phyloP scores from a whole-genome alignment of 2,888 invertebrate species.

The Ophion ellenae region DNA sequence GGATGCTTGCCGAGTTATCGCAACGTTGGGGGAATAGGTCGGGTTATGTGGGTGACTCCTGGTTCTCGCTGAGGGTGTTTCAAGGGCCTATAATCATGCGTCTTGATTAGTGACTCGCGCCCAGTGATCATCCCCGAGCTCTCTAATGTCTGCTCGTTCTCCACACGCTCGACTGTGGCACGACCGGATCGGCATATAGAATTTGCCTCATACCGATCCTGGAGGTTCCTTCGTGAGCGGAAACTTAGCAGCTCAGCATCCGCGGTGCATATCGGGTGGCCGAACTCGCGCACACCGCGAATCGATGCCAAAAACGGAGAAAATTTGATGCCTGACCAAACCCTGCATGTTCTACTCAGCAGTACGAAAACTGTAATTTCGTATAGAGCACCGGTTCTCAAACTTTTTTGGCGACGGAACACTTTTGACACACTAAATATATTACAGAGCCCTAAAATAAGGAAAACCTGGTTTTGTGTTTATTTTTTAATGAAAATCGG shows the following conservation, averaged over 20 bases:
- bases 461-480: too few relatives aligned
- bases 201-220: slow-evolving; percentile 35
- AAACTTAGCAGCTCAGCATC: slow-evolving; percentile 75
- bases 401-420: too few relatives aligned
- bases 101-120: slow-evolving; percentile 83
- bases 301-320: neutral
- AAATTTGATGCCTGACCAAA: neutral
- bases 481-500: too few relatives aligned
- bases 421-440: too few relatives aligned
- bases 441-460: too few relatives aligned
- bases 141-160: slow-evolving; percentile 78
- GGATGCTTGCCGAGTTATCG: slow-evolving; percentile 2
- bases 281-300: neutral
- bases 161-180: slow-evolving; percentile 54
- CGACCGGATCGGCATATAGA: slow-evolving; percentile 36
- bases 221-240: slow-evolving; percentile 64
- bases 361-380: neutral
- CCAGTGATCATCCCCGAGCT: slow-evolving; percentile 82
- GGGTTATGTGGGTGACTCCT: slow-evolving; percentile 40
- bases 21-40: slow-evolving; percentile 40
- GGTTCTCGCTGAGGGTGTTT: slow-evolving; percentile 72
- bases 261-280: slow-evolving; percentile 70
- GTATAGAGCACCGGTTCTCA: neutral
- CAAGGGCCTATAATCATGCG: slow-evolving; percentile 83
- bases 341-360: neutral